Percentiles rank a stretch among this genome's conserved stretches.
Conservation (phyloP, 1,140 invertebrate species). For the Euwallacea similis region DNA sequence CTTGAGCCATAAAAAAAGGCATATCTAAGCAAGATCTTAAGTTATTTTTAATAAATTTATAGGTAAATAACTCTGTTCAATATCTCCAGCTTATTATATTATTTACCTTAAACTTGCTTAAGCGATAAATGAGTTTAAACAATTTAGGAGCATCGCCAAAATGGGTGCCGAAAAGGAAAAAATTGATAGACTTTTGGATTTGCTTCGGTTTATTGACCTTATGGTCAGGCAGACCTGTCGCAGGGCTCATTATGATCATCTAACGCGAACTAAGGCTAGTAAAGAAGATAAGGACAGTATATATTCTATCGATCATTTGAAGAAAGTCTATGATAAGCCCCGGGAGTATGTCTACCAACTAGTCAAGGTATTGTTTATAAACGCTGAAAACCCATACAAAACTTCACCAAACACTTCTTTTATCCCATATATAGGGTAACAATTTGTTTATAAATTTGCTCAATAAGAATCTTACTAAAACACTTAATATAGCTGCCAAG, state of each 20-base stretch:
- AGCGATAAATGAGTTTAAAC: background rate
- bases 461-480: no score
- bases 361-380: constrained; percentile 36
- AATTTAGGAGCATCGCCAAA: constrained; percentile 5
- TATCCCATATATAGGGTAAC: no score
- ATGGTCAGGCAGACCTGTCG: constrained; percentile 46
- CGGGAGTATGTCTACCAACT: constrained; percentile 43
- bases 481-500: no score
- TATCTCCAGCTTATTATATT: background rate
- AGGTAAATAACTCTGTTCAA: no score
- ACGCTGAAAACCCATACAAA: background rate
- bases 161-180: constrained; percentile 26
- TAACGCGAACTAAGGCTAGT: constrained; percentile 39
- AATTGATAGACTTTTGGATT: constrained; percentile 26
- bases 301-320: constrained; percentile 45
- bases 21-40: no score
- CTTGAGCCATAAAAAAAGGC: no score
- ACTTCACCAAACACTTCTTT: no score
- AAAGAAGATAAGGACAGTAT: constrained; percentile 41
- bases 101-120: background rate
- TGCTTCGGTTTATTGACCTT: constrained; percentile 42
- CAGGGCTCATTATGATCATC: constrained; percentile 43
- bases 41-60: no score
- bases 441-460: no score
- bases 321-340: constrained; percentile 43